Conservation (phyloP, 2,113 vertebrate species). For the Calypte anna region DNA sequence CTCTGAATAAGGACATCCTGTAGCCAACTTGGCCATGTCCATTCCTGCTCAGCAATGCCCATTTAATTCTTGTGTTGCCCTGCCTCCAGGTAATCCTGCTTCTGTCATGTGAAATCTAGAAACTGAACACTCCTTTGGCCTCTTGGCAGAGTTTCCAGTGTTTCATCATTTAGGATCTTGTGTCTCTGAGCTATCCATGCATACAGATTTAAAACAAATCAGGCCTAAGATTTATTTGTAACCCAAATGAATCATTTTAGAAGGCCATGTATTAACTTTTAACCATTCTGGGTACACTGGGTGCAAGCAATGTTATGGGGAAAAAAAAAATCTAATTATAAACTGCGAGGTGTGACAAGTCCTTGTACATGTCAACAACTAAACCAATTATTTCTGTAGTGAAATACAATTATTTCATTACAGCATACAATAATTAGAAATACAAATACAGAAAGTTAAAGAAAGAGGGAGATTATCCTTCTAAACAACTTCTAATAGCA, state of each 20-base stretch:
- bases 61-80: background rate
- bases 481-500: background rate
- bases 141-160: constrained; percentile 6
- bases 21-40: background rate
- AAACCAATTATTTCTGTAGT: background rate
- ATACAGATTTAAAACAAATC: constrained; percentile 20
- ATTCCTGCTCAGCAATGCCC: background rate
- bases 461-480: background rate
- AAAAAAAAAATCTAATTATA: background rate
- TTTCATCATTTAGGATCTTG: constrained; percentile 37
- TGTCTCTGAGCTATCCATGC: constrained; percentile 29
- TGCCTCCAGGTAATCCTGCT: background rate
- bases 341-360: background rate
- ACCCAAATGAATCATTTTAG: background rate
- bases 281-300: background rate
- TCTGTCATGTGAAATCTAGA: background rate
- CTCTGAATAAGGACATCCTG: background rate
- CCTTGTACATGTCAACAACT: background rate
- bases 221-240: background rate
- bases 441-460: background rate
- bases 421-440: too few species aligned
- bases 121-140: background rate
- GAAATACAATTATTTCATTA: too few species aligned
- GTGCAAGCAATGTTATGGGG: background rate
- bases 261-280: background rate